phyloP scores from a whole-genome alignment of 2,888 invertebrate species.

The Prosopocoilus inquinatus region DNA sequence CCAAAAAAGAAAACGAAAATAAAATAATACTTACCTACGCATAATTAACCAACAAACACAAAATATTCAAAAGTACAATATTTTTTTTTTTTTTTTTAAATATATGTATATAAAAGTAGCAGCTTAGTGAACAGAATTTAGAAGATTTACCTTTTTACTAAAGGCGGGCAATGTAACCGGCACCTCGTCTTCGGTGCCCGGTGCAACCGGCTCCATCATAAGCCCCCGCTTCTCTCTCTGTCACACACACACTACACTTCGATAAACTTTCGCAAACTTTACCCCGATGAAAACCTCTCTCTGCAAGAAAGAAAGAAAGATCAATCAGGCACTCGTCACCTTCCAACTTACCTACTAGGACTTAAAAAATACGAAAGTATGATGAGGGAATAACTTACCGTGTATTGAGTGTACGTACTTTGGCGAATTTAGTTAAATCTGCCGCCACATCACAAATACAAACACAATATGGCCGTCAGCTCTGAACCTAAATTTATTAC shows the following conservation, averaged over 20 bases:
- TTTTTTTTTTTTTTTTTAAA: neutral
- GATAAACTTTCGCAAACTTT: conserved; percentile 1
- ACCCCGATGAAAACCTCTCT: conserved; percentile 8
- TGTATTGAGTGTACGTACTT: too few species aligned
- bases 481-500: too few species aligned
- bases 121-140: conserved; percentile 3
- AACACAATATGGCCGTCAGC: too few species aligned
- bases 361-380: neutral
- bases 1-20: too few species aligned
- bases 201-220: conserved; percentile 32
- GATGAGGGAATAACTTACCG: too few species aligned
- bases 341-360: conserved; percentile 17
- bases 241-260: conserved; percentile 12
- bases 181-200: conserved; percentile 32
- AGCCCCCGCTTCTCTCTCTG: conserved; percentile 10
- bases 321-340: conserved; percentile 4
- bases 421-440: too few species aligned
- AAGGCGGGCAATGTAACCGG: conserved; percentile 19
- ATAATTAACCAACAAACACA: conserved; percentile 1
- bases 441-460: too few species aligned
- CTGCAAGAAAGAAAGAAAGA: conserved; percentile 19
- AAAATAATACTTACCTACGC: conserved; percentile 21
- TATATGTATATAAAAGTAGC: neutral
- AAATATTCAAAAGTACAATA: neutral
- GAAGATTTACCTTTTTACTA: conserved; percentile 31